Percentiles rank a stretch among this genome's conserved stretches.
phyloP scores from a whole-genome alignment of 2,113 vertebrate genomes.

The Nettapus auritus region DNA sequence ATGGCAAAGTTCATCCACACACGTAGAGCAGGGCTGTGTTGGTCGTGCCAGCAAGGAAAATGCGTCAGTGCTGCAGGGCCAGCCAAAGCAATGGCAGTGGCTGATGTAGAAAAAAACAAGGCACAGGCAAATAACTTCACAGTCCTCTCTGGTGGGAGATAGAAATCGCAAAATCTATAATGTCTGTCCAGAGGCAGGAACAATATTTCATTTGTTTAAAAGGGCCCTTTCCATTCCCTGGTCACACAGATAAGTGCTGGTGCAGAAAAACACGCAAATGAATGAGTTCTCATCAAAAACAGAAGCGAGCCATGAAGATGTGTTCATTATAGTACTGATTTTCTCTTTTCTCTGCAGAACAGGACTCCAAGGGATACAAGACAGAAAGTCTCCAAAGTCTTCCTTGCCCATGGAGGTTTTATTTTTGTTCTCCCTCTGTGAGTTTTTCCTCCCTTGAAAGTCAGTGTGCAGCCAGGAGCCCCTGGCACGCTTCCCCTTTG shows the following conservation, averaged over 20 bases:
- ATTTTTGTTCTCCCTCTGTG: neutral
- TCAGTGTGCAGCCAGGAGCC: neutral
- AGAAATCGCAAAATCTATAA: neutral
- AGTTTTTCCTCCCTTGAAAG: neutral
- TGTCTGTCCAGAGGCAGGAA: neutral
- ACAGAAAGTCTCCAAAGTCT: neutral
- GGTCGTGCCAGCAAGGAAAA: neutral
- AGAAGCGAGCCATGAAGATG: neutral
- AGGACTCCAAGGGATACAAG: neutral
- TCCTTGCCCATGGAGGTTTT: neutral
- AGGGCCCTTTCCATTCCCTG: neutral
- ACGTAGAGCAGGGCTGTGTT: accelerated
- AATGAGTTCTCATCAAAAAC: neutral
- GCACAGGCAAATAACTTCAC: neutral
- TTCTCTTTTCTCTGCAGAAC: neutral
- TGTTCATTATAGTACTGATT: neutral
- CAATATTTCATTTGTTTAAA: neutral
- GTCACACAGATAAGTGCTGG: neutral
- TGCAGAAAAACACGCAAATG: accelerated
- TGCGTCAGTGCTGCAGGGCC: neutral
- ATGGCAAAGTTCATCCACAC: neutral
- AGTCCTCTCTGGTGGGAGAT: neutral
- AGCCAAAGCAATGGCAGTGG: neutral
- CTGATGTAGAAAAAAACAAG: accelerated
- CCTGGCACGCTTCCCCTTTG: neutral